Evolutionary conservation across 2,888 invertebrate genomes (phyloP).

Genomic region (Megastigmus dorsalis): DNA sequence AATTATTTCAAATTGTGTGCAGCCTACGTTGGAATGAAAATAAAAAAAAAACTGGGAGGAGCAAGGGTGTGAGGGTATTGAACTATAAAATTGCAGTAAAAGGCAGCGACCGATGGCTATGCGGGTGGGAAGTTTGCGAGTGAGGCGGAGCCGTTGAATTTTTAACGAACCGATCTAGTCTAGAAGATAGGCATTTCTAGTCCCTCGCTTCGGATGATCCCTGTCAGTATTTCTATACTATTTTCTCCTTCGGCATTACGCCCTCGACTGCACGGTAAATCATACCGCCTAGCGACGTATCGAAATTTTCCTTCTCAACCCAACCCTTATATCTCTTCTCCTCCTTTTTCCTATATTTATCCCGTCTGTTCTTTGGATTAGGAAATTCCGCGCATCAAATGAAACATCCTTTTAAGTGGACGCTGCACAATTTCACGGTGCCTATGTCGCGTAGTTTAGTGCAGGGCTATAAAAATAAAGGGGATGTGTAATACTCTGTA

Average conservation of each 20-base stretch:
- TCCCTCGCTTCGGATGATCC: conserved; percentile 18
- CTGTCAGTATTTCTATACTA: conserved; percentile 8
- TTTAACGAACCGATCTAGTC: conserved; percentile 34
- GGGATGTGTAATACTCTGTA: too few species aligned
- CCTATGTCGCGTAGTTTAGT: too few species aligned
- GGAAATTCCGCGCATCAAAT: too few species aligned
- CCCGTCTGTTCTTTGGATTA: too few species aligned
- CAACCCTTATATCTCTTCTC: too few species aligned
- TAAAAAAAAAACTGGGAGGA: neutral
- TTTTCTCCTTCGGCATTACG: conserved; percentile 26
- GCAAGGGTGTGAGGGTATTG: neutral
- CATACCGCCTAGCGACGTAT: too few species aligned
- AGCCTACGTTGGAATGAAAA: too few species aligned
- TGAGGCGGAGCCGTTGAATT: conserved; percentile 27
- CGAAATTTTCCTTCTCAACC: too few species aligned
- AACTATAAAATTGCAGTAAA: neutral
- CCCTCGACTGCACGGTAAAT: conserved; percentile 31
- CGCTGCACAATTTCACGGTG: too few species aligned
- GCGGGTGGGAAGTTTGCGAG: conserved; percentile 5
- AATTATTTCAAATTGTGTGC: neutral
- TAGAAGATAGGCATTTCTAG: conserved; percentile 39
- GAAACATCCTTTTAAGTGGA: too few species aligned
- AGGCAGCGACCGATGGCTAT: neutral
- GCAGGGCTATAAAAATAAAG: too few species aligned
- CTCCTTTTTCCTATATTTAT: too few species aligned